Evolutionary conservation across 2,113 vertebrate genomes (phyloP), one percentile per base, ranked within the genome.

Genomic region (Noturus placidus): DNA sequence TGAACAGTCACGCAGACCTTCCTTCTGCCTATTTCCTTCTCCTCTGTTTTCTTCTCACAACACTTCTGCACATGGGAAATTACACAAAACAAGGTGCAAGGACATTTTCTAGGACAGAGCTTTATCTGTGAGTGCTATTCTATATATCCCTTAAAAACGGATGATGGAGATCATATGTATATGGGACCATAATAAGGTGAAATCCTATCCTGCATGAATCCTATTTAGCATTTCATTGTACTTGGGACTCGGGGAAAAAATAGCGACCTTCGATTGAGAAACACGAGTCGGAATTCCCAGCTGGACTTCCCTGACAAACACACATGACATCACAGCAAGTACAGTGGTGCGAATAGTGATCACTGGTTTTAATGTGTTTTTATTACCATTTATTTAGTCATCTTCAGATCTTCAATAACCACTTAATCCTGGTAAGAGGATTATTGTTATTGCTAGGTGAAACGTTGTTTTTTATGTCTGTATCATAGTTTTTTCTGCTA

Each of bases 1-100:
- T 87, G n/a, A 52, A 86, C 56, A 56, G 77, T 70, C 84, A 86
- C 25, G 79, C 61, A 85, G 83, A 57, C 83, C 74, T 87, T 83
- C 77, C 83, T 57, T 77, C 13, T 72, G 78, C 83, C 77, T 54
- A 69, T 59, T 67, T 52, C 82, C 42, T 80, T 74, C 54, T 86
- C 11, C 38, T 67, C 46, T 67, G 65, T 52, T 85, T 63, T 78
- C 69, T 69, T 38, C 83, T 79, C 27, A 52, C 22, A 52, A n/a
- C 14, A 65, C 46, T 19, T 38, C n/a, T 46, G 30, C n/a, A 82
- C 61, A 76, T 78, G 78, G 56, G 77, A 76, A 72, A 59, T 86
- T 59, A 42, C 57, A 79, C 22, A 59, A 30, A 89, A 54, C 27
- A 63, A 14, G 27, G 38, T 14, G 33, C 69, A 69, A 77, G 81